Percentiles rank a stretch among this genome's conserved stretches.
Evolutionary conservation across 2,888 invertebrate species (phyloP).

Genomic region (Rotaria macrura): DNA sequence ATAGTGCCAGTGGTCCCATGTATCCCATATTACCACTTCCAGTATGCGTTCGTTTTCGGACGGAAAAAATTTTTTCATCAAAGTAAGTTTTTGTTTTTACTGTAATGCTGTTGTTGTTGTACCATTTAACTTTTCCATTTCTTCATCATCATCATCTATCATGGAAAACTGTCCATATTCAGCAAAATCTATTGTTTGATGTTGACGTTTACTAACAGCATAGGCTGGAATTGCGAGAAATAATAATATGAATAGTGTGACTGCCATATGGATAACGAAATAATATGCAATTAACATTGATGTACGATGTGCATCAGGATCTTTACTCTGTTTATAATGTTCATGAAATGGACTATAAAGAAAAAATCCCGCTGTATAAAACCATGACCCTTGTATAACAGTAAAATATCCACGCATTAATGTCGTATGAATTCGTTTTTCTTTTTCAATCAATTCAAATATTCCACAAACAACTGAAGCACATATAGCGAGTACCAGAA

Average conservation of each 20-base stretch:
- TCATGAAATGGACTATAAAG: constrained; percentile 12
- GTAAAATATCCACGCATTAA: background rate
- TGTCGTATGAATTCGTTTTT: background rate
- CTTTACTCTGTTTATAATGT: background rate
- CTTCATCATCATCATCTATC: background rate
- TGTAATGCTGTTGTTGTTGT: background rate
- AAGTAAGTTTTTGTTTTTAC: background rate
- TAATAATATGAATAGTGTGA: background rate
- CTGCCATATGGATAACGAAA: background rate
- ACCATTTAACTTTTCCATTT: background rate
- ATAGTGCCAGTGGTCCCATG: too few relatives aligned
- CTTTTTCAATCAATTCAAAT: background rate
- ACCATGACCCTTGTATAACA: background rate
- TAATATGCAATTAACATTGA: background rate
- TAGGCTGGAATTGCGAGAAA: background rate
- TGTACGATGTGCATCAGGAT: background rate
- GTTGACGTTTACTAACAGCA: background rate
- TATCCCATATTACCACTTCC: background rate
- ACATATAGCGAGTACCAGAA: background rate
- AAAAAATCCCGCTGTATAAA: background rate
- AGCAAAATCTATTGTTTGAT: background rate
- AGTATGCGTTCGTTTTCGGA: background rate
- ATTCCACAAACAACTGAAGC: background rate
- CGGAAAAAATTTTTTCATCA: background rate
- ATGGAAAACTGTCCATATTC: background rate